A percentile compares a stretch with the other conserved stretches of the same genome.
phyloP scores from a whole-genome alignment of 2,888 invertebrate species.

The Hirtodrosophila trivittata region DNA sequence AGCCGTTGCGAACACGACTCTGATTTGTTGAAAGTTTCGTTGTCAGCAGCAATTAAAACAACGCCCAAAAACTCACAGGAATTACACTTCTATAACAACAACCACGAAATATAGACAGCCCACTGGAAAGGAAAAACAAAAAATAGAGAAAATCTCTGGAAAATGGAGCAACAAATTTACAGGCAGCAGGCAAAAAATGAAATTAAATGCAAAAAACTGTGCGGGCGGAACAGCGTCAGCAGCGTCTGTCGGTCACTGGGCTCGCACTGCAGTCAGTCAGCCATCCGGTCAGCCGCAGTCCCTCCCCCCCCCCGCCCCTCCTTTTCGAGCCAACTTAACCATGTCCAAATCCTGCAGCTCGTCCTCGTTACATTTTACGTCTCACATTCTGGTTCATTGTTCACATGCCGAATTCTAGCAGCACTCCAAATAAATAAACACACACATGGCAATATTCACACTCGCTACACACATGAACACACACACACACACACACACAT shows the following conservation, averaged over 20 bases:
- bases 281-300: constrained; percentile 32
- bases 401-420: constrained; percentile 65
- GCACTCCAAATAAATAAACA: constrained; percentile 69
- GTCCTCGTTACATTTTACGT: constrained; percentile 43
- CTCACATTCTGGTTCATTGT: constrained; percentile 59
- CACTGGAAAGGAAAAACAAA: constrained; percentile 15
- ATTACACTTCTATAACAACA: constrained; percentile 32
- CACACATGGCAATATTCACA: constrained; percentile 10
- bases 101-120: constrained; percentile 20
- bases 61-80: constrained; percentile 56
- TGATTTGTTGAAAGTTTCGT: constrained; percentile 73
- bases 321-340: not conserved
- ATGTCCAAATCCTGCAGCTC: constrained; percentile 9
- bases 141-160: constrained; percentile 29
- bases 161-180: constrained; percentile 15
- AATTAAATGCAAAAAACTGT: constrained; percentile 20
- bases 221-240: constrained; percentile 55
- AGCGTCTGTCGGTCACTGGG: constrained; percentile 40
- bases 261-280: constrained; percentile 30
- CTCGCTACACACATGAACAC: constrained; percentile 14
- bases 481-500: constrained; percentile 5
- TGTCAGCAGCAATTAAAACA: constrained; percentile 75
- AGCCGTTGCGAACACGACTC: constrained; percentile 35
- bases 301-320: not conserved
- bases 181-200: no score